Conservation (phyloP, 2,888 invertebrate genomes). For the Unio delphinus region DNA sequence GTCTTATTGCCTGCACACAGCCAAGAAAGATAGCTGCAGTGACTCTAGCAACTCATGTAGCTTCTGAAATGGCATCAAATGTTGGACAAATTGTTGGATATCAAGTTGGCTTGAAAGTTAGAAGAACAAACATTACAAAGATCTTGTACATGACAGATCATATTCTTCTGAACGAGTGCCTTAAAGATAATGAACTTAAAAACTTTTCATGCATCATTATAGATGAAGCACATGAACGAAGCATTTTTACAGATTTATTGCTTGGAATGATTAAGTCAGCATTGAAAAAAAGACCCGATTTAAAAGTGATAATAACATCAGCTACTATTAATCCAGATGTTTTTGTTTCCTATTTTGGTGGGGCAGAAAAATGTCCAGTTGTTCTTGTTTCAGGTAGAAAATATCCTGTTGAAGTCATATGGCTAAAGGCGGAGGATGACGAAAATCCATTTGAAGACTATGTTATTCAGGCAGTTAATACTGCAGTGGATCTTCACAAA, state of each 20-base stretch:
- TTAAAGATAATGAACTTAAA: conserved; percentile 47
- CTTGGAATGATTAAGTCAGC: conserved; percentile 63
- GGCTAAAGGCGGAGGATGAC: conserved; percentile 14
- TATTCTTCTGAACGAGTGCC: conserved; percentile 60
- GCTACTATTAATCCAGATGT: conserved; percentile 66
- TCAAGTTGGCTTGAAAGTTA: conserved; percentile 45
- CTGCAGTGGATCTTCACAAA: conserved; percentile 52
- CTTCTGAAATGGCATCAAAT: conserved; percentile 52
- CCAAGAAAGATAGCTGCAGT: conserved; percentile 68
- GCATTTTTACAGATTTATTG: conserved; percentile 65
- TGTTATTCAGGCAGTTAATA: conserved; percentile 46
- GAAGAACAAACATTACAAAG: conserved; percentile 35
- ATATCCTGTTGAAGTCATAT: conserved; percentile 65
- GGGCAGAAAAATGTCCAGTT: conserved; percentile 28
- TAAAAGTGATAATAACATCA: conserved; percentile 67
- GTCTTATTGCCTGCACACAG: conserved; percentile 65
- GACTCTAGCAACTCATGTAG: conserved; percentile 62
- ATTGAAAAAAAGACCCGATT: conserved; percentile 48
- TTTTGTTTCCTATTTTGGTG: conserved; percentile 60
- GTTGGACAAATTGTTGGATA: conserved; percentile 60
- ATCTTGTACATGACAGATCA: conserved; percentile 68
- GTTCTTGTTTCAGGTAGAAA: conserved; percentile 62
- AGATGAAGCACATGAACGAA: conserved; percentile 70
- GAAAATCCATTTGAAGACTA: conserved; percentile 29
- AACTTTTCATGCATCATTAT: conserved; percentile 54